These are phyloP conservation scores for Merodon equestris DNA, from an alignment of 2,888 invertebrate genomes.

Conservation along the genomic window DNA sequence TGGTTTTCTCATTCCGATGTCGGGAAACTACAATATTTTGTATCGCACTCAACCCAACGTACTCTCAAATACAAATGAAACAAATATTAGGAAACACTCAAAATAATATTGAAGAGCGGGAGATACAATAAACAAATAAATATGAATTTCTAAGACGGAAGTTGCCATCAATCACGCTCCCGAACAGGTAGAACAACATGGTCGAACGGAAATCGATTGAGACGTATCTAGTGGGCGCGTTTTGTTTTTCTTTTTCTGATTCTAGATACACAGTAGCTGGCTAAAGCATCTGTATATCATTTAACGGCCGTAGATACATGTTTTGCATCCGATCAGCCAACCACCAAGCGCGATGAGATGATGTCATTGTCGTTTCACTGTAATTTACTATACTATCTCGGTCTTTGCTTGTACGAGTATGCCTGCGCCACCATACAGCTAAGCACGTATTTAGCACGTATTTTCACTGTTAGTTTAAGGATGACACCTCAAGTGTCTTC, in stretches of 20 bases:
- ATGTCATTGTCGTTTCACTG: constrained; percentile 51
- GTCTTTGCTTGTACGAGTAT: too few relatives aligned
- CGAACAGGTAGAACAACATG: constrained; percentile 59
- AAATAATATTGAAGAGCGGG: constrained; percentile 33
- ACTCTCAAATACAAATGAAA: constrained; percentile 18
- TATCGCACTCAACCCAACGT: constrained; percentile 23
- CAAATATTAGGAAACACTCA: constrained; percentile 22
- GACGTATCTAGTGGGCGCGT: not conserved
- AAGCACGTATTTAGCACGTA: not conserved
- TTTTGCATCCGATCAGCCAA: constrained; percentile 38
- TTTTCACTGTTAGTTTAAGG: constrained; percentile 32
- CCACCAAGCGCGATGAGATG: constrained; percentile 31
- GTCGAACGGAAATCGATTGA: constrained; percentile 51
- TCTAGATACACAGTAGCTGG: constrained; percentile 17
- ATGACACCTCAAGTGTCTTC: constrained; percentile 67
- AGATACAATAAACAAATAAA: constrained; percentile 54
- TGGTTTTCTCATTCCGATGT: not conserved
- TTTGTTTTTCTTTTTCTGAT: too few relatives aligned
- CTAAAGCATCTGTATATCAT: constrained; percentile 23
- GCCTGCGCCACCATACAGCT: too few relatives aligned
- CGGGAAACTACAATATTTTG: constrained; percentile 21
- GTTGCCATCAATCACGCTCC: constrained; percentile 23
- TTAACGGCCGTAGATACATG: constrained; percentile 11
- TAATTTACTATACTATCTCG: constrained; percentile 56
- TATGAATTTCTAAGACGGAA: constrained; percentile 43